Evolutionary conservation across 2,113 vertebrate genomes (phyloP), one percentile per base, ranked within the genome.

Genomic region (Ammodytes dubius): DNA sequence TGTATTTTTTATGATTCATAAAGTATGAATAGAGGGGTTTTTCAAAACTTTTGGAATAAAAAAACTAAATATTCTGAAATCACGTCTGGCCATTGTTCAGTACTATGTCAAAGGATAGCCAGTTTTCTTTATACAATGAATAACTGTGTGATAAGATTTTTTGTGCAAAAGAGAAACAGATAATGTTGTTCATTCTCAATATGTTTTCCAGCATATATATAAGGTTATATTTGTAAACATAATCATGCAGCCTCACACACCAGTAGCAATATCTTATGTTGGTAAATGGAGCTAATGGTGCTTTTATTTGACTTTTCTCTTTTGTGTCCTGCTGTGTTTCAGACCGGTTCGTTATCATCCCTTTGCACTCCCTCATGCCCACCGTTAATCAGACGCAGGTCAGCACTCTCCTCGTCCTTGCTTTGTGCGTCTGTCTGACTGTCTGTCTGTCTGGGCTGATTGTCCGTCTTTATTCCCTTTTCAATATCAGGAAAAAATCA

Each of bases 311-410:
- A 79, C 14, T 27, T 72, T 54, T 54, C 27, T 66, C 39, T 70
- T 56, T 52, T 74, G n/a, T 88, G 63, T 88, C 64, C 56, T 75
- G 27, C 67, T 79, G 67, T 70, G 82, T 97, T 97, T 83, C 95
- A 99, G 98, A 99, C 61, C 96, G 91, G 11, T 99, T 99, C 88
- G 45, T 99, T 85, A 99, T 99, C 93, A 99, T 99, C 92, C 98
- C 98, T 60, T 92, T 99, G 76, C 98, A 99, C 95, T 99, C 98
- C 42, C 80, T 99, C 92, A 99, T 99, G 98, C 98, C 98, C 7
- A 99, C 98, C 13, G 97, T 98, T 84, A 99, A 96, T 92, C 98
- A 99, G 95, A 99, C 98, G 35, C 96, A 98, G 97, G 98, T 98
- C 94, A 87, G 94, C 45, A n/a, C 73, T 85, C 70, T 85, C 40